Evolutionary conservation across 2,888 invertebrate species (phyloP), one percentile per base, ranked within the genome.

Genomic region (Galeopsomyia nigrocyanea): DNA sequence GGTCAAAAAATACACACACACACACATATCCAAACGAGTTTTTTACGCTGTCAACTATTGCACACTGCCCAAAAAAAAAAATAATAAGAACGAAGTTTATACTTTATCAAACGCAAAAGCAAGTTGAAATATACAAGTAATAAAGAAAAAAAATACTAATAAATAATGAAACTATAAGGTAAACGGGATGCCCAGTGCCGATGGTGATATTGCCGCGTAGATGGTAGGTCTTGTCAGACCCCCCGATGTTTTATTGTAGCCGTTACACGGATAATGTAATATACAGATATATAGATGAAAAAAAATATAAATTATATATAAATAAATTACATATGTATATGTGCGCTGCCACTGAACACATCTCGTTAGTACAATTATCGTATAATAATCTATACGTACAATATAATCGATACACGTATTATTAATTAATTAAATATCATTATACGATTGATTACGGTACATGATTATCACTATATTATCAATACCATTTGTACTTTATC

Each of bases 401-500:
- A 76, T 77, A 78, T 79, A 80, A 80, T 78, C 78, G 76, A 76
- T 78, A 78, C 78, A 77, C 75, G 78, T 79, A 80, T 79, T 82
- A 82, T 80, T 81, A 80, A 78, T 83, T 79, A 80, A 84, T 85
- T 85, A 26, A 81, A 82, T 83, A 85, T 85, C 82, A 85, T 85
- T 85, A 85, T 26, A 81, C 79, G 80, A 83, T 86, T 84, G 82
- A 83, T 84, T 83, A 83, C 82, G 76, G 78, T 79, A 80, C 77
- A 83, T 83, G 82, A 85, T 84, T 84, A 84, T 79, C 81, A 83
- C 83, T 84, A 86, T 81, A 84, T 85, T 85, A 86, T 83, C 82
- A 83, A 85, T 82, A 84, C 83, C 79, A 85, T 86, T 86, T 86
- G 86, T 86, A 86, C 85, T 85, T 86, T 85, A 84, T 78, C 79